Conservation (phyloP, 2,113 vertebrate species). For the Centropus unirufus region DNA sequence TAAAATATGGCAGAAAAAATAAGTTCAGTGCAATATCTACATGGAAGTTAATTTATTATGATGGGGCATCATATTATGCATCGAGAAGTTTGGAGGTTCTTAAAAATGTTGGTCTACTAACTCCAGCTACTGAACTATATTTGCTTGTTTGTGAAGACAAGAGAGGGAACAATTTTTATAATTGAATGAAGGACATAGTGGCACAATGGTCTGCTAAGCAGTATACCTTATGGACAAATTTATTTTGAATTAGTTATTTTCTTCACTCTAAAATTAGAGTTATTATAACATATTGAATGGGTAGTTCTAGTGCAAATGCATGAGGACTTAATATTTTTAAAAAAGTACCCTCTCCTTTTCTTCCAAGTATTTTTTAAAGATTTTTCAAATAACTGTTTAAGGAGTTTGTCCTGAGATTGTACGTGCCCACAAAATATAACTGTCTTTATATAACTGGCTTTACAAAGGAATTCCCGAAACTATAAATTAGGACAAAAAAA, state of each 20-base stretch:
- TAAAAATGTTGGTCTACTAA: neutral
- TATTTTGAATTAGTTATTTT: neutral
- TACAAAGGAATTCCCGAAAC: neutral
- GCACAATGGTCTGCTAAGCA: neutral
- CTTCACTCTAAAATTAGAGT: neutral
- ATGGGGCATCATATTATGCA: neutral
- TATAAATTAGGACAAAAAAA: neutral
- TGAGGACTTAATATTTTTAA: neutral
- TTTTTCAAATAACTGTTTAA: neutral
- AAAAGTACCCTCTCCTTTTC: neutral
- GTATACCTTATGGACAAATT: accelerated
- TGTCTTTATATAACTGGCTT: neutral
- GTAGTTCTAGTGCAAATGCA: neutral
- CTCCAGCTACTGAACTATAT: neutral
- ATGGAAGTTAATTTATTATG: neutral
- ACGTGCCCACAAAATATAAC: neutral
- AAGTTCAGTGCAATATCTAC: neutral
- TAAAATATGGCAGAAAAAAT: neutral
- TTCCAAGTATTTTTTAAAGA: neutral
- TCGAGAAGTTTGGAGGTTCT: neutral
- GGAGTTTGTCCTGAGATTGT: neutral
- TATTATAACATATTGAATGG: neutral
- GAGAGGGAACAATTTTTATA: neutral
- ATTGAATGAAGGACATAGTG: neutral
- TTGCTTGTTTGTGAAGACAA: neutral